Conservation (phyloP, 2,888 invertebrate genomes). For the Siphlonurus alternatus region DNA sequence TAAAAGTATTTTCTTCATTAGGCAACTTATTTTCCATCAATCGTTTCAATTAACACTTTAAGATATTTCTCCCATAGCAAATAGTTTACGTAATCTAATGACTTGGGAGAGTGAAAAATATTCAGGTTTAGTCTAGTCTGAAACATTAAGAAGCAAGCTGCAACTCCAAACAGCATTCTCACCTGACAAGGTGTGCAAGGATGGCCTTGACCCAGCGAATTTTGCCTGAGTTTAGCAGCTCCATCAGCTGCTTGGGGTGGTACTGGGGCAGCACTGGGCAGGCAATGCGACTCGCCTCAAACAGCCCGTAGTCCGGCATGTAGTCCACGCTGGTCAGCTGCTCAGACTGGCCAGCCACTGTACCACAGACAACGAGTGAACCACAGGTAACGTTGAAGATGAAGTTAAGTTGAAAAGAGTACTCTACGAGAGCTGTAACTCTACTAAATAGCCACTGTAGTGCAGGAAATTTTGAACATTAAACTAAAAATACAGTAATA, state of each 20-base stretch:
- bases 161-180: conserved; percentile 15
- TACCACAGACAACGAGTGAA: too few relatives aligned
- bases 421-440: too few relatives aligned
- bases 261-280: conserved; percentile 97
- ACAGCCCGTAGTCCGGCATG: conserved; percentile 86
- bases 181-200: conserved; percentile 86
- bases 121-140: not conserved
- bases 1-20: too few relatives aligned
- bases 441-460: too few relatives aligned
- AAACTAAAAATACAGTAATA: too few relatives aligned
- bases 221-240: conserved; percentile 93
- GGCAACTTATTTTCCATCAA: too few relatives aligned
- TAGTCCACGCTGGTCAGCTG: conserved; percentile 43
- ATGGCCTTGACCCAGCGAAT: conserved; percentile 97
- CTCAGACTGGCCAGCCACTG: conserved; percentile 7
- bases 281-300: conserved; percentile 92
- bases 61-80: conserved; percentile 30
- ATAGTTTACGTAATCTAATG: conserved; percentile 12
- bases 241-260: conserved; percentile 98
- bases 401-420: too few relatives aligned
- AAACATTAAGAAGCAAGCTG: too few relatives aligned
- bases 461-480: too few relatives aligned
- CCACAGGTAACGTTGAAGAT: too few relatives aligned
- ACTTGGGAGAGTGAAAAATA: not conserved
- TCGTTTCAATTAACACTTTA: too few relatives aligned